phyloP scores from a whole-genome alignment of 2,888 invertebrate species.

The Tenodera sinensis region DNA sequence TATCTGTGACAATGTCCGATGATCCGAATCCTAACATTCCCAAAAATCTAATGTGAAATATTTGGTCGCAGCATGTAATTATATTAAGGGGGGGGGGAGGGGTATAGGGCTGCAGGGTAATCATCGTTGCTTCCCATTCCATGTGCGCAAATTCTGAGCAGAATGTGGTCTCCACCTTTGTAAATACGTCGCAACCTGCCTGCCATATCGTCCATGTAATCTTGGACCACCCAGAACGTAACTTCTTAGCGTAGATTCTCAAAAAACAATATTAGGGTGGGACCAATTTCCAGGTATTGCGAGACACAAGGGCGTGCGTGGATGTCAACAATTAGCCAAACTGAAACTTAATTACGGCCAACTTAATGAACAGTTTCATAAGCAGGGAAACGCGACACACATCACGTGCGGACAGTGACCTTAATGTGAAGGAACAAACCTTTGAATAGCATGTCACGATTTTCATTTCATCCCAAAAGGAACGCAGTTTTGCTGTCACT shows the following conservation, averaged over 20 bases:
- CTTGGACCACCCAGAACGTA: not conserved
- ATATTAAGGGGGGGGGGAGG: no score
- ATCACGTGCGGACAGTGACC: not conserved
- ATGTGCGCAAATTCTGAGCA: not conserved
- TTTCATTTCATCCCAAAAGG: no score
- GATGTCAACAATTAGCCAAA: not conserved
- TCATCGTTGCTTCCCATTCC: no score
- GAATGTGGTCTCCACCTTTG: not conserved
- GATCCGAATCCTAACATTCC: no score
- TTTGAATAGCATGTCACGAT: no score
- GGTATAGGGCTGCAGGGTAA: no score
- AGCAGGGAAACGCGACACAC: not conserved
- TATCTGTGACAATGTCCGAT: no score
- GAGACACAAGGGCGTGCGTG: not conserved
- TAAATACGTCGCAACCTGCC: not conserved
- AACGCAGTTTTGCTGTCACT: no score
- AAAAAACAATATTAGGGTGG: not conserved
- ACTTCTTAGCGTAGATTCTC: not conserved
- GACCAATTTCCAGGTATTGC: not conserved
- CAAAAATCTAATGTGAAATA: no score
- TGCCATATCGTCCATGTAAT: not conserved
- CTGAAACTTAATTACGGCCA: not conserved
- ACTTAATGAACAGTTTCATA: not conserved
- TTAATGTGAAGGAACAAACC: not conserved
- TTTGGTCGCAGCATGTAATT: no score